phyloP scores from a whole-genome alignment of 1,140 invertebrate genomes.

The Harpegnathos saltator region DNA sequence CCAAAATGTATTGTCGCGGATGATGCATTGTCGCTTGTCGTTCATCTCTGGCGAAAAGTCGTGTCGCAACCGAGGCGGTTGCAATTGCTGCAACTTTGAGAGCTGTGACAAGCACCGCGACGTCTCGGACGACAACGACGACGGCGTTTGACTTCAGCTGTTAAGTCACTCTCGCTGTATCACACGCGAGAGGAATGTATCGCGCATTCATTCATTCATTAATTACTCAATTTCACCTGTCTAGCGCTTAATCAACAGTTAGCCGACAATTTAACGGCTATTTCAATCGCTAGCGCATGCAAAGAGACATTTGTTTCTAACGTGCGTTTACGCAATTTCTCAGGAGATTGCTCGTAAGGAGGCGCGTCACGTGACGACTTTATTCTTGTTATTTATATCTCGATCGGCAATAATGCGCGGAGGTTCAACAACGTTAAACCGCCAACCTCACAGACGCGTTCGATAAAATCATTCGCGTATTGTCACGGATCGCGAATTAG shows the following conservation, averaged over 20 bases:
- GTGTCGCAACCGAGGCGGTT: not conserved
- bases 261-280: not conserved
- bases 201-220: no score
- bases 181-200: not conserved
- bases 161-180: not conserved
- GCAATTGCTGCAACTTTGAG: conserved; percentile 12
- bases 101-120: not conserved
- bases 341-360: not conserved
- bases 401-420: not conserved
- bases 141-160: not conserved
- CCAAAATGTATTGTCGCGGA: conserved; percentile 40
- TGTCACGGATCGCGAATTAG: conserved; percentile 51
- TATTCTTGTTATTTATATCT: no score
- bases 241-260: not conserved
- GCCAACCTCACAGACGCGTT: conserved; percentile 20
- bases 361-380: not conserved
- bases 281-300: no score
- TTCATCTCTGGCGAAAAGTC: conserved; percentile 27
- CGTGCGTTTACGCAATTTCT: not conserved
- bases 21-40: conserved; percentile 31
- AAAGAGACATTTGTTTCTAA: not conserved
- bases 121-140: no score
- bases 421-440: conserved; percentile 21
- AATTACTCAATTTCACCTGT: not conserved
- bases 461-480: conserved; percentile 57